Evolutionary conservation across 2,888 invertebrate species (phyloP).

Genomic region (Uloborus plumipes): DNA sequence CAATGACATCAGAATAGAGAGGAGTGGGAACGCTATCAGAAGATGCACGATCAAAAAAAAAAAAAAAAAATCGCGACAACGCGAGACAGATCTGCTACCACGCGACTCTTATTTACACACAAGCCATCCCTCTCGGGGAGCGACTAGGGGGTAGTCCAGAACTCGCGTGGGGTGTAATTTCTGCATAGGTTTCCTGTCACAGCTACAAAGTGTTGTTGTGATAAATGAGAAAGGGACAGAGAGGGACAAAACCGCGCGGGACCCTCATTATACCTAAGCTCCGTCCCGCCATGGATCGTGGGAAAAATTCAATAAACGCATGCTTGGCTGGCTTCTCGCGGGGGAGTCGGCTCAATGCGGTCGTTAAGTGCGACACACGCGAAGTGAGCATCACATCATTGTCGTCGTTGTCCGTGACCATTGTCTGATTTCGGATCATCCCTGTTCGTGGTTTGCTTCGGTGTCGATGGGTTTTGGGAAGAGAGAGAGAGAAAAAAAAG

Average conservation of each 20-base stretch:
- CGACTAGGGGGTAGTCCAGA: neutral
- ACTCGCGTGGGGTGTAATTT: conserved; percentile 15
- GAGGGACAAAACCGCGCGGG: conserved; percentile 43
- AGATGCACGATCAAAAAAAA: too few relatives aligned
- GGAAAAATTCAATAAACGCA: conserved; percentile 51
- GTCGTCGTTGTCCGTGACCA: neutral
- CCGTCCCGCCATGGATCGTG: conserved; percentile 10
- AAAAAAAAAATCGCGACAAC: too few relatives aligned
- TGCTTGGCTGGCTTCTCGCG: conserved; percentile 13
- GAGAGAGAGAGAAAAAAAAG: too few relatives aligned
- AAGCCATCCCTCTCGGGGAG: neutral
- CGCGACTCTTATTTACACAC: too few relatives aligned
- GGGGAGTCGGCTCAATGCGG: conserved; percentile 25
- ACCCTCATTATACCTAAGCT: neutral
- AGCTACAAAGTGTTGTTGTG: conserved; percentile 50
- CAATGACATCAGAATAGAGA: too few relatives aligned
- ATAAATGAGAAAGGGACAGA: conserved; percentile 57
- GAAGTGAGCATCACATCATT: conserved; percentile 16
- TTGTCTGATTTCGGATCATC: too few relatives aligned
- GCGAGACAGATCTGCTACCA: too few relatives aligned
- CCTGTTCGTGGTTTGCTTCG: too few relatives aligned
- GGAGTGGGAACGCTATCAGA: too few relatives aligned
- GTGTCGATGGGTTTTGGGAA: too few relatives aligned
- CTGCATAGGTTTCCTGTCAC: conserved; percentile 55
- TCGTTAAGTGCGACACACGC: conserved; percentile 35